Conservation (phyloP, 2,888 invertebrate species). For the Nomada lathburiana region DNA sequence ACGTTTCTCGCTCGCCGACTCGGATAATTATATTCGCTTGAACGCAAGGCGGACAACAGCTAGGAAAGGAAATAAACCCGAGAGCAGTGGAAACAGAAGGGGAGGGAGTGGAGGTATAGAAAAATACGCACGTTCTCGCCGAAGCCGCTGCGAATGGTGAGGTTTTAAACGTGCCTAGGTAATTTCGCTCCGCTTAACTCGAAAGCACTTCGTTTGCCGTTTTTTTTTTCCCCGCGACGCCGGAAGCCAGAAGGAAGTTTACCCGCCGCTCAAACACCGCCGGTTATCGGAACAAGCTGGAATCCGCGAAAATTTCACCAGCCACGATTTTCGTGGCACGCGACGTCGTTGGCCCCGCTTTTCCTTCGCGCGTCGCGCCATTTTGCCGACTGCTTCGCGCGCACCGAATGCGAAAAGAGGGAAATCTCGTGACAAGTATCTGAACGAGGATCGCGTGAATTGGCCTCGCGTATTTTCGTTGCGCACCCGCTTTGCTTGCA, state of each 20-base stretch:
- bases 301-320: background rate
- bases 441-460: background rate
- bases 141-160: background rate
- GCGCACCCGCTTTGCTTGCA: background rate
- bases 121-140: background rate
- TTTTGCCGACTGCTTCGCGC: conserved; percentile 1
- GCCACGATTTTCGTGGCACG: background rate
- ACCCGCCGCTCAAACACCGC: conserved; percentile 3
- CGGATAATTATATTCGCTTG: conserved; percentile 3
- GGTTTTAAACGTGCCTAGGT: background rate
- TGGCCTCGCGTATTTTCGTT: background rate
- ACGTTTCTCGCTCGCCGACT: background rate
- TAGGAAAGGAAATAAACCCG: no score
- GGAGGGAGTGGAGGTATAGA: background rate
- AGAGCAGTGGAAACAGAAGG: background rate
- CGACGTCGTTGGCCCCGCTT: conserved; percentile 4
- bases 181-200: conserved; percentile 15
- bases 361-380: background rate
- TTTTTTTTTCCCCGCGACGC: background rate
- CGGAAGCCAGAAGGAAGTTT: background rate
- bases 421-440: background rate
- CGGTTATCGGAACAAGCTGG: conserved; percentile 10
- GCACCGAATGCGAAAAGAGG: background rate
- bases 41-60: background rate
- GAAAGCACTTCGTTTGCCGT: background rate